phyloP scores from a whole-genome alignment of 1,140 invertebrate species.

The Drosophila pectinifera region DNA sequence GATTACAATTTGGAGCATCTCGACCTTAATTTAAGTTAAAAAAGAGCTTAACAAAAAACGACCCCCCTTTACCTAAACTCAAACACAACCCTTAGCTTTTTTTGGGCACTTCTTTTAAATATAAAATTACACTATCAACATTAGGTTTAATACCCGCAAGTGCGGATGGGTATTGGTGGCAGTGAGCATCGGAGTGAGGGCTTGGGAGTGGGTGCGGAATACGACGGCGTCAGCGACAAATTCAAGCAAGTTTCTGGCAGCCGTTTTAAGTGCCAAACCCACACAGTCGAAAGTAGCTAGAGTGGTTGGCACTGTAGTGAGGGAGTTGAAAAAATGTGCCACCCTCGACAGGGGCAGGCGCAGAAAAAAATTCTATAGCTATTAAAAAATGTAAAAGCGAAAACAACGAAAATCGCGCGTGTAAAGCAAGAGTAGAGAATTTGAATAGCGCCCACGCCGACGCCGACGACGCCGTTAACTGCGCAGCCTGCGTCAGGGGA shows the following conservation, averaged over 20 bases:
- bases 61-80: not conserved
- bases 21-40: no score
- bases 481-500: slow-evolving; percentile 46
- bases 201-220: not conserved
- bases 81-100: slow-evolving; percentile 58
- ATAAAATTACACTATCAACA: slow-evolving; percentile 83
- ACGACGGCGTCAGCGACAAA: slow-evolving; percentile 18
- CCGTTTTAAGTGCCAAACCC: slow-evolving; percentile 69
- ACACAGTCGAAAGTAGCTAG: slow-evolving; percentile 55
- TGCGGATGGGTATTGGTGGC: slow-evolving; percentile 44
- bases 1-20: no score
- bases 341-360: slow-evolving; percentile 53
- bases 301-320: slow-evolving; percentile 61
- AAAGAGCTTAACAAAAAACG: not conserved
- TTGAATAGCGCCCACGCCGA: slow-evolving; percentile 69
- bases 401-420: slow-evolving; percentile 83
- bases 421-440: slow-evolving; percentile 80
- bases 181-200: not conserved
- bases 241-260: slow-evolving; percentile 60
- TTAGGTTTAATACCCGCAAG: slow-evolving; percentile 82
- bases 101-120: slow-evolving; percentile 60
- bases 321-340: slow-evolving; percentile 65
- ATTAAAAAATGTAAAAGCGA: slow-evolving; percentile 84
- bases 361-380: slow-evolving; percentile 74
- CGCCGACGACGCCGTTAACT: slow-evolving; percentile 24